Conservation (phyloP, 1,140 invertebrate genomes). For the Drosophila tristis region DNA sequence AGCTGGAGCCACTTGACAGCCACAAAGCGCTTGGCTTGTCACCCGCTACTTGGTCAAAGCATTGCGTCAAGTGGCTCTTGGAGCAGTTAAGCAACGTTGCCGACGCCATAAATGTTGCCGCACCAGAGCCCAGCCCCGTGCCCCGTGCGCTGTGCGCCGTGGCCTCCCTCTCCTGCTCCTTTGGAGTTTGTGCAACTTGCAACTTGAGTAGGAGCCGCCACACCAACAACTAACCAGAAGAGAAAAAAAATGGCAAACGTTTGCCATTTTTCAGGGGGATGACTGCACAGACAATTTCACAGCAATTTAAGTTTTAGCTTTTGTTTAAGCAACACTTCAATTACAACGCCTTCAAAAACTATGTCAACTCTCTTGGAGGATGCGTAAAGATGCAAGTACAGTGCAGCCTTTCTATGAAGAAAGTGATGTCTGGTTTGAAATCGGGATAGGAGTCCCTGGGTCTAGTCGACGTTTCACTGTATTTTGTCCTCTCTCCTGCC, state of each 20-base stretch:
- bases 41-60: slow-evolving; percentile 78
- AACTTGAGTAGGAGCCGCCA: slow-evolving; percentile 18
- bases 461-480: background rate
- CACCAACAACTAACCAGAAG: slow-evolving; percentile 27
- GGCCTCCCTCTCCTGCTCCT: background rate
- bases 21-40: slow-evolving; percentile 79
- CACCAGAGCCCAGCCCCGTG: slow-evolving; percentile 5
- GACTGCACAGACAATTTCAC: slow-evolving; percentile 64
- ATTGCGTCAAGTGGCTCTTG: slow-evolving; percentile 71
- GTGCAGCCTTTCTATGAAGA: background rate
- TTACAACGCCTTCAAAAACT: slow-evolving; percentile 74
- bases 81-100: slow-evolving; percentile 76
- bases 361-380: slow-evolving; percentile 64
- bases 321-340: slow-evolving; percentile 82
- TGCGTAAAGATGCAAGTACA: slow-evolving; percentile 45
- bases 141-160: background rate
- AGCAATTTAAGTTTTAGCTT: slow-evolving; percentile 80
- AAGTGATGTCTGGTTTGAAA: no score
- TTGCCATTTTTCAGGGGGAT: slow-evolving; percentile 47
- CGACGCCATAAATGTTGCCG: slow-evolving; percentile 76
- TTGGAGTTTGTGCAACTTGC: slow-evolving; percentile 37
- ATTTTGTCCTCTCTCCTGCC: background rate
- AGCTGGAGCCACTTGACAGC: slow-evolving; percentile 65
- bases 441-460: no score
- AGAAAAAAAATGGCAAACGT: slow-evolving; percentile 52